Evolutionary conservation across 1,140 invertebrate species (phyloP).

Genomic region (Trichonephila inaurata): DNA sequence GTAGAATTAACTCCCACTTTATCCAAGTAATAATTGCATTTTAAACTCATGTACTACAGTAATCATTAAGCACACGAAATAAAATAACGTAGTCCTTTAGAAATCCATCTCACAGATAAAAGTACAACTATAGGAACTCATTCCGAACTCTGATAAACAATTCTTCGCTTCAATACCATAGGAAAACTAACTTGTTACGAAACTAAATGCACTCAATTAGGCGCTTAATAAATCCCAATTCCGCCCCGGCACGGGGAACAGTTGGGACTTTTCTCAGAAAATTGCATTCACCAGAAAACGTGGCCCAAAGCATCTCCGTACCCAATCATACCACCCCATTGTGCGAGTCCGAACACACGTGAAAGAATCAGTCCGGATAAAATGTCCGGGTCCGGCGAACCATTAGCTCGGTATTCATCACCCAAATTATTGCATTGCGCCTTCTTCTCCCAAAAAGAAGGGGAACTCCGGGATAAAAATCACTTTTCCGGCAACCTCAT

Average conservation of each 20-base stretch:
- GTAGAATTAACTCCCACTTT: no score
- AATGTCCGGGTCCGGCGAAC: background rate
- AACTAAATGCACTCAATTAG: constrained; percentile 34
- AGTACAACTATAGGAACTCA: background rate
- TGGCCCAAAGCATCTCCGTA: background rate
- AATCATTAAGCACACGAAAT: no score
- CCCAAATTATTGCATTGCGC: constrained; percentile 58
- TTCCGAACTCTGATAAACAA: background rate
- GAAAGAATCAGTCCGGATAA: background rate
- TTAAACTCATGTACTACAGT: no score
- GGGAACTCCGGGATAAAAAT: constrained; percentile 23
- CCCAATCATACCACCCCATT: constrained; percentile 41
- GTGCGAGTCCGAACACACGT: background rate
- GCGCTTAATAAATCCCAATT: constrained; percentile 25
- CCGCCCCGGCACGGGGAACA: background rate
- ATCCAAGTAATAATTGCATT: no score
- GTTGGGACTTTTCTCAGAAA: background rate
- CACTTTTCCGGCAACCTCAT: constrained; percentile 57
- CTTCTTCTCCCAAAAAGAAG: background rate
- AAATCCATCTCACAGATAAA: constrained; percentile 73
- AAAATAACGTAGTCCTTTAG: background rate
- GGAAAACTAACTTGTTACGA: constrained; percentile 26
- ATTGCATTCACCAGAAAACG: background rate
- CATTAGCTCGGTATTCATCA: constrained; percentile 47
- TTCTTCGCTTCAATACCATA: background rate